Evolutionary conservation across 2,888 invertebrate species (phyloP), one percentile per base, ranked within the genome.

Genomic region (Thyatira batis): DNA sequence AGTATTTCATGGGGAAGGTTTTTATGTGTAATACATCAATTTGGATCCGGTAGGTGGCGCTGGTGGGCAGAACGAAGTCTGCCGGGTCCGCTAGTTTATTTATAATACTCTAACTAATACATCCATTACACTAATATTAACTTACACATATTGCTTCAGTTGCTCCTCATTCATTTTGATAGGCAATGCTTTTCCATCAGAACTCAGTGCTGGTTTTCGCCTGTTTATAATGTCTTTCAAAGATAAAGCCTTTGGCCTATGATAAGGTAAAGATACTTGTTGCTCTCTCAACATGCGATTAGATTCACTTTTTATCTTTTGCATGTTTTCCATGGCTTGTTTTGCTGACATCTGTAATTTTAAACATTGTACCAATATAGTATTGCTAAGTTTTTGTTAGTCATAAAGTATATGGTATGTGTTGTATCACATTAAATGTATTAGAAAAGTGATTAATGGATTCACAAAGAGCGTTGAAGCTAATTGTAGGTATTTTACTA

Each of bases 251-350:
- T 96, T 96, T 1, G 98, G 97, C 73, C 94, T 94, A 78, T 98
- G 98, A 80, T 98, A 98, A 0, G 98, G 98, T 33, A 98, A 86
- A 43, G 94, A 94, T 9, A 97, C 92, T 55, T 94, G 89, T 17
- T 94, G 94, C 79, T 97, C 96, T 64, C 98, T 92, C 9, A 96
- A 79, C 88, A 97, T 93, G 53, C 97, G 92, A 81, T 98, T 97
- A 0, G 96, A 95, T 84, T 97, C 97, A 80, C 97, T 96, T 74
- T 95, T 95, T 60, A 98, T 96, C 70, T 95, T 94, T 67, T 94
- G 94, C 91, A 95, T 94, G 56, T 95, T 95, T 68, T 95, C 93
- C 71, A 94, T 92, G 27, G 95, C 95, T 77, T 94, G 93, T 76
- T 94, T 95, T 11, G 94, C 94, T 11, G 95, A 94, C 84, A 94